A percentile compares a stretch with the other conserved stretches of the same genome.
Evolutionary conservation across 2,797 vertebrate genomes (phyloP).

Genomic region (Heliangelus exortis): DNA sequence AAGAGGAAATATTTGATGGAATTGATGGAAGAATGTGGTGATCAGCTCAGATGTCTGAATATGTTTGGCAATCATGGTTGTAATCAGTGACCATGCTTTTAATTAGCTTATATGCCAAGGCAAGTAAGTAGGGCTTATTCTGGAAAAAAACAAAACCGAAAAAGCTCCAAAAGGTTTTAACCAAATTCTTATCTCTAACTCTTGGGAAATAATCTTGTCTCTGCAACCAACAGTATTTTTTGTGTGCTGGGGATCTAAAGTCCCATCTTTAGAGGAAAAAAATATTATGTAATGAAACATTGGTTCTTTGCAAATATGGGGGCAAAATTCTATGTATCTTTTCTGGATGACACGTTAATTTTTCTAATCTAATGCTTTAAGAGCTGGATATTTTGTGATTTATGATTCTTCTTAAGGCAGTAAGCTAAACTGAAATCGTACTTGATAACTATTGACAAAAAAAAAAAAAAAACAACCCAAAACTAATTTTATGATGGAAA

Average conservation of each 20-base stretch:
- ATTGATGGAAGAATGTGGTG: background rate
- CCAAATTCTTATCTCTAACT: background rate
- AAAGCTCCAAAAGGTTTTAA: background rate
- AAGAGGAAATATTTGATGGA: background rate
- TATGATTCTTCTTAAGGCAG: background rate
- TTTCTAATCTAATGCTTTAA: background rate
- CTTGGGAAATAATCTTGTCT: background rate
- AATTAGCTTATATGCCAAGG: background rate
- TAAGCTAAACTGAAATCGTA: background rate
- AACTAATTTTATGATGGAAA: background rate
- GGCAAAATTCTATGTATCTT: background rate
- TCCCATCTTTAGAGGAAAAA: background rate
- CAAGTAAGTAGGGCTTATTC: background rate
- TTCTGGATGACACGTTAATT: background rate
- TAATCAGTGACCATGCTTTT: background rate
- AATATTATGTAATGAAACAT: no score
- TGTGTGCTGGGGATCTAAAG: background rate
- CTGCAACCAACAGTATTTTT: background rate
- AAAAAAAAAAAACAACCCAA: background rate
- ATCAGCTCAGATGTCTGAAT: background rate
- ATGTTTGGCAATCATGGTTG: background rate
- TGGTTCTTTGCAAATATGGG: background rate
- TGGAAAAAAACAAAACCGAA: background rate
- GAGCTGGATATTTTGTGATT: background rate
- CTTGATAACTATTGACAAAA: background rate